Evolutionary conservation across 2,113 vertebrate genomes (phyloP), one percentile per base, ranked within the genome.

Genomic region (Amphiprion ocellaris): DNA sequence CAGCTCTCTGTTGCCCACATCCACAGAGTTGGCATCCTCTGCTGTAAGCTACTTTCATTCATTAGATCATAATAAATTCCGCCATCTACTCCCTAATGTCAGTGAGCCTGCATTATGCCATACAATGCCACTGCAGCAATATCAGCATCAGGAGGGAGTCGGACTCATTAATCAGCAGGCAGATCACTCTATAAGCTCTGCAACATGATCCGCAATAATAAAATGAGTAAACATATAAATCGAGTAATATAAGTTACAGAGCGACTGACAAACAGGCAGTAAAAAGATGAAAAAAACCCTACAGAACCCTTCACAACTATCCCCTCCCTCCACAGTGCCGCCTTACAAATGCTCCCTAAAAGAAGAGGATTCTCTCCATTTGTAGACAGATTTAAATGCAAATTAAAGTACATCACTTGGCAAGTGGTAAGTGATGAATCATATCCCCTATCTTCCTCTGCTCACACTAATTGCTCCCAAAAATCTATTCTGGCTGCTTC

Each of bases 381-480:
- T 74, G 74, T 77, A 71, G 65, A 68, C 50, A 64, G 58, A 88
- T 84, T 76, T 73, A 79, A 84, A 89, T 82, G 80, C 82, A 85
- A 85, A 90, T 82, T 52, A 61, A 56, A 88, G 69, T 61, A 65
- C 72, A 61, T 72, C 58, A 58, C 72, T 87, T 82, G 69, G 61
- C 62, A 77, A 72, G 17, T 71, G 69, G 19, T 77, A 69, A 52
- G 81, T 79, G 77, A 85, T 81, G 77, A 88, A 85, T 89, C 81
- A 79, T 59, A 82, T 70, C 28, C 63, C 46, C 39, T 23, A 60
- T 78, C 77, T 68, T 74, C 33, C 62, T 85, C 71, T 50, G 63
- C 47, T 83, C 55, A 66, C 70, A 52, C 61, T 85, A 81, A 88
- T 84, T 79, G 58, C 64, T 28, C 16, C 49, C 21, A 28, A 19